Conservation (phyloP, 1,140 invertebrate species). For the Musca domestica region DNA sequence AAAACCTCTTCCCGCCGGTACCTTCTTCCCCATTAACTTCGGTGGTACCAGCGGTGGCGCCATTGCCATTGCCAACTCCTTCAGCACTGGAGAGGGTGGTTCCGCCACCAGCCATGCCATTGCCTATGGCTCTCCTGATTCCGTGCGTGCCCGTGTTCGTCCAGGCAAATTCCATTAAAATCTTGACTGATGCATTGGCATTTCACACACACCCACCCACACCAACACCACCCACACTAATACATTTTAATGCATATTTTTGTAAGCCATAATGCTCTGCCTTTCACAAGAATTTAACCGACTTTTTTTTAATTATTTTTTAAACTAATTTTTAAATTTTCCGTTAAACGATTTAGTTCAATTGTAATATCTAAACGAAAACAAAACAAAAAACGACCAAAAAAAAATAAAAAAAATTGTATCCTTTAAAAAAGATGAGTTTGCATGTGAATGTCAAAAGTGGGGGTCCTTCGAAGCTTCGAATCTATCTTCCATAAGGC, state of each 20-base stretch:
- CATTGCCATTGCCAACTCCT: slow-evolving; percentile 68
- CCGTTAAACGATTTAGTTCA: no score
- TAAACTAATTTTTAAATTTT: no score
- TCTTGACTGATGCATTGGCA: slow-evolving; percentile 25
- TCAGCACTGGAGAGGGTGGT: slow-evolving; percentile 65
- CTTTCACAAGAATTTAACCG: no score
- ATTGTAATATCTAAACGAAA: no score
- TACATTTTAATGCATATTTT: slow-evolving; percentile 24
- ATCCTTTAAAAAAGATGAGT: no score
- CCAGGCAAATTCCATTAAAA: slow-evolving; percentile 47
- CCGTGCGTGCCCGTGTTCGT: slow-evolving; percentile 39
- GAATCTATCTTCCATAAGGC: no score
- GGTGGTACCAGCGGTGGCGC: slow-evolving; percentile 56
- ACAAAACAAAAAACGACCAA: no score
- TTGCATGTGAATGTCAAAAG: no score
- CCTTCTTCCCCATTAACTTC: slow-evolving; percentile 66
- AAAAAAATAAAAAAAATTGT: no score
- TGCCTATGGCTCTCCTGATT: slow-evolving; percentile 61
- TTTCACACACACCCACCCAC: slow-evolving; percentile 17
- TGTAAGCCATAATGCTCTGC: background rate
- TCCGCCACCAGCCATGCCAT: slow-evolving; percentile 68
- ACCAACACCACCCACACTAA: slow-evolving; percentile 28
- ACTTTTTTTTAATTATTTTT: no score
- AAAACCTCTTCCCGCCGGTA: slow-evolving; percentile 51
- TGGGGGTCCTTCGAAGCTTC: no score